Percentiles rank a stretch among this genome's conserved stretches.
phyloP scores from a whole-genome alignment of 92 coral and sea anemone species.

The Bergia sp. region DNA sequence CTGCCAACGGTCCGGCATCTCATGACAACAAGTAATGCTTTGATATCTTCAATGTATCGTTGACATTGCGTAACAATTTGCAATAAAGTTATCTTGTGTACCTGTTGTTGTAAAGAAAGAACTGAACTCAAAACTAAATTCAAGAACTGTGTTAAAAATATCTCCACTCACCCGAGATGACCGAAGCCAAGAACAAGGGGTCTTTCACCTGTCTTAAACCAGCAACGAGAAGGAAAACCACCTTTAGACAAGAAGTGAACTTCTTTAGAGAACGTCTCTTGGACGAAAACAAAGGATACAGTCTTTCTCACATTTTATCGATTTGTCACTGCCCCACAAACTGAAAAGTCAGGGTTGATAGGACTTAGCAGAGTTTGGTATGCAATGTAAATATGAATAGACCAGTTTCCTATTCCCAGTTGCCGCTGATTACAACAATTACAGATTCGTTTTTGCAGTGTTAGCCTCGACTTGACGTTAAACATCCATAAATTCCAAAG shows the following conservation, averaged over 20 bases:
- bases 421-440: too few relatives aligned
- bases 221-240: slow-evolving; percentile 83
- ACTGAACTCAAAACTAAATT: not conserved
- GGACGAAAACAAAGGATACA: not conserved
- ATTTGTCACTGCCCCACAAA: not conserved
- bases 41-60: too few relatives aligned
- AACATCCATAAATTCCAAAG: too few relatives aligned
- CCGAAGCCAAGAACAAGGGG: slow-evolving; percentile 71
- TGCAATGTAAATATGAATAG: too few relatives aligned
- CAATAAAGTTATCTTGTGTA: too few relatives aligned
- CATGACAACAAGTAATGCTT: too few relatives aligned
- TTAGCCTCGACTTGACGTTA: too few relatives aligned
- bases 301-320: not conserved
- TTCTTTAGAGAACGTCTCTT: not conserved
- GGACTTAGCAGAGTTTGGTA: not conserved
- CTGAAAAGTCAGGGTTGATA: not conserved
- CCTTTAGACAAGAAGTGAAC: slow-evolving; percentile 39
- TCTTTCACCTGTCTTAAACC: slow-evolving; percentile 95
- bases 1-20: too few relatives aligned
- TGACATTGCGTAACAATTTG: too few relatives aligned
- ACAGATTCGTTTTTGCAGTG: too few relatives aligned
- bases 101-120: not conserved
- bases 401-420: too few relatives aligned
- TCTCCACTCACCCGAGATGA: slow-evolving; percentile 72
- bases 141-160: too few relatives aligned